A percentile compares a stretch with the other conserved stretches of the same genome.
These are phyloP conservation scores for Pygmarrhopalites habei DNA, from an alignment of 1,140 invertebrate genomes.

Conservation along the genomic window DNA sequence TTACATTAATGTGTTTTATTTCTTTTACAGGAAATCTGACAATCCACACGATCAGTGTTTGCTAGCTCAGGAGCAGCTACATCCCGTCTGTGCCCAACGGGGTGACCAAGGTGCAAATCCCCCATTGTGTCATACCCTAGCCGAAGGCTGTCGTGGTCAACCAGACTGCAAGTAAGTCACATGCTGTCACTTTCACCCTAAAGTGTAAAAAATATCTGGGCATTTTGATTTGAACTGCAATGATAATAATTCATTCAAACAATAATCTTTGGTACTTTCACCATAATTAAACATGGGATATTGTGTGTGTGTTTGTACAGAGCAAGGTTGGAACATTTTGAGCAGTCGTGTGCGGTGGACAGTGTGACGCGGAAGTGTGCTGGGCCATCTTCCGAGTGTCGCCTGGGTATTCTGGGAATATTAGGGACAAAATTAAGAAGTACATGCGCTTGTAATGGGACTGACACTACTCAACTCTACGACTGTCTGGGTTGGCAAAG, in stretches of 20 bases:
- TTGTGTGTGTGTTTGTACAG: too few relatives aligned
- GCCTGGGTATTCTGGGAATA: conserved; percentile 72
- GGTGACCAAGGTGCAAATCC: conserved; percentile 59
- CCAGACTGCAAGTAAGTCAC: conserved; percentile 46
- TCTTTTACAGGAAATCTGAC: conserved; percentile 62
- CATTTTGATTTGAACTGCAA: too few relatives aligned
- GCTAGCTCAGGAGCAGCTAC: conserved; percentile 75
- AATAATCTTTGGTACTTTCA: too few relatives aligned
- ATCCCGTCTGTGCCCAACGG: conserved; percentile 75
- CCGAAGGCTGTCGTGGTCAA: conserved; percentile 66
- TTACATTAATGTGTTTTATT: not conserved
- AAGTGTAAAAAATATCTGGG: too few relatives aligned
- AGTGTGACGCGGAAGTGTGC: conserved; percentile 80
- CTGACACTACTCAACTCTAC: conserved; percentile 70
- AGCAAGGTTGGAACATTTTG: conserved; percentile 71
- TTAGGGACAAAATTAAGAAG: conserved; percentile 74
- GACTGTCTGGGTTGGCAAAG: conserved; percentile 82
- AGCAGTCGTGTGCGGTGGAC: conserved; percentile 82
- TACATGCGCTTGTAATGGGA: conserved; percentile 74
- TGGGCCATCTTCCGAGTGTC: conserved; percentile 68
- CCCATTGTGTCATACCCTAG: conserved; percentile 71
- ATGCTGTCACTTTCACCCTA: too few relatives aligned
- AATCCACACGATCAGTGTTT: conserved; percentile 74
- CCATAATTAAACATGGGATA: too few relatives aligned
- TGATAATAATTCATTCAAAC: too few relatives aligned